Evolutionary conservation across 2,888 invertebrate genomes (phyloP).

Genomic region (Salpingus planirostris): DNA sequence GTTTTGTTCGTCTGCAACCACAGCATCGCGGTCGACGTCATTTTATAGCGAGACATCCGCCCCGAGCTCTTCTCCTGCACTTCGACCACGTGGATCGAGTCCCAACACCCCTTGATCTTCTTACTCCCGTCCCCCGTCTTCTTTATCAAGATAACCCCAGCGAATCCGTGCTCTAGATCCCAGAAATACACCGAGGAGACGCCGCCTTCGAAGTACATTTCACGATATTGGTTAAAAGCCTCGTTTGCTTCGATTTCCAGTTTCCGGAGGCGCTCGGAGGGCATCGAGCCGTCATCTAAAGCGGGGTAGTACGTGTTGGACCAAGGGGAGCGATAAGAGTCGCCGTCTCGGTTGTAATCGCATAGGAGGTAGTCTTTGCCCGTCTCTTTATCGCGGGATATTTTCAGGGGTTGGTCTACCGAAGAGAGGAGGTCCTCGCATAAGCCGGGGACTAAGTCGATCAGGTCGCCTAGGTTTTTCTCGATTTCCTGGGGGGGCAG

Average conservation of each 20-base stretch:
- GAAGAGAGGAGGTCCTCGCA: slow-evolving; percentile 96
- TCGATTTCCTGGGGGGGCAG: slow-evolving; percentile 99
- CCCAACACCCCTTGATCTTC: slow-evolving; percentile 99
- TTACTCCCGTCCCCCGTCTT: slow-evolving; percentile 98
- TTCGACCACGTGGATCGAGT: slow-evolving; percentile 98
- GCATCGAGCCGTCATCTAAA: slow-evolving; percentile 96
- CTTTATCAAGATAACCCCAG: slow-evolving; percentile 95
- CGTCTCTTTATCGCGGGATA: slow-evolving; percentile 88
- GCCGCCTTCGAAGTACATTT: slow-evolving; percentile 99
- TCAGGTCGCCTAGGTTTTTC: slow-evolving; percentile 94
- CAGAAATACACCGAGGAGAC: slow-evolving; percentile 98
- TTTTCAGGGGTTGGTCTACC: slow-evolving; percentile 98
- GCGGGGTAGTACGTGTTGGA: slow-evolving; percentile 98
- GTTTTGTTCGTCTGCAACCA: slow-evolving; percentile 98
- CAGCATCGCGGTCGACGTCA: slow-evolving; percentile 98
- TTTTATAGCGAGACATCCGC: slow-evolving; percentile 91
- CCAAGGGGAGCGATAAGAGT: slow-evolving; percentile 85
- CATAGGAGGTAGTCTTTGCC: slow-evolving; percentile 97
- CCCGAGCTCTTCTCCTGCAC: slow-evolving; percentile 95
- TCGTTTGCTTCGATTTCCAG: slow-evolving; percentile 97
- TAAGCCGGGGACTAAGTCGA: slow-evolving; percentile 90
- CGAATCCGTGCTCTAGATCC: slow-evolving; percentile 99
- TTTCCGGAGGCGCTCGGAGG: slow-evolving; percentile 89
- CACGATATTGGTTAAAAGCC: slow-evolving; percentile 97
- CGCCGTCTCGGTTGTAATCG: slow-evolving; percentile 98